These are phyloP conservation scores for Deroplatys truncata DNA, from an alignment of 2,888 invertebrate species.

Conservation along the genomic window DNA sequence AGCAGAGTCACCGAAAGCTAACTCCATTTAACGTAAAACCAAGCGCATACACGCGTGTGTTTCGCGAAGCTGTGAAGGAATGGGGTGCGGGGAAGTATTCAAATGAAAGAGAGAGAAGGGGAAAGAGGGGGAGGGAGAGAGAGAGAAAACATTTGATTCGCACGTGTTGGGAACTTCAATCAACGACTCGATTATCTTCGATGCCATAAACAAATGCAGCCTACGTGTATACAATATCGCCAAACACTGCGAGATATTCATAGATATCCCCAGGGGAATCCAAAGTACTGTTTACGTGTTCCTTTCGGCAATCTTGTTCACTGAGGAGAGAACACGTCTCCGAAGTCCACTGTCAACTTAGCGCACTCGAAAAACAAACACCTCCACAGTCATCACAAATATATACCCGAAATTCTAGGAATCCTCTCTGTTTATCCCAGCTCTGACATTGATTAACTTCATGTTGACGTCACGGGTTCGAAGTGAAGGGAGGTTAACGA, in stretches of 20 bases:
- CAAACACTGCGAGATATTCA: neutral
- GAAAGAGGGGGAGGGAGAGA: neutral
- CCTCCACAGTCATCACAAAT: neutral
- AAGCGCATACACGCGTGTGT: neutral
- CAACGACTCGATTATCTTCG: neutral
- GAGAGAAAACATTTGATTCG: conserved; percentile 10
- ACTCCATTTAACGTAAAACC: neutral
- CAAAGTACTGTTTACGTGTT: neutral
- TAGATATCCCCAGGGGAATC: neutral
- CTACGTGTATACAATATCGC: neutral
- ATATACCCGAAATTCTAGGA: neutral
- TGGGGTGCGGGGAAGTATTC: neutral
- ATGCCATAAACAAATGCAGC: conserved; percentile 11
- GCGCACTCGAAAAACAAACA: neutral
- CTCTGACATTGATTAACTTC: neutral
- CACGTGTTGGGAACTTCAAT: conserved; percentile 4
- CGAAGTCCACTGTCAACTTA: neutral
- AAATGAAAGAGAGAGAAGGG: neutral
- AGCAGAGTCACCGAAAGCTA: neutral
- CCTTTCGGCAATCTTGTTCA: neutral
- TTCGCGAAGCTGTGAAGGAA: neutral
- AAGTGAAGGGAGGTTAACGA: neutral
- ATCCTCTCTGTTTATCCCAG: neutral
- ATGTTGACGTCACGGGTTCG: neutral
- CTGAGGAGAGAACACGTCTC: neutral